Evolutionary conservation across 2,888 invertebrate species (phyloP), one percentile per base, ranked within the genome.

Genomic region (Andrena dorsata): DNA sequence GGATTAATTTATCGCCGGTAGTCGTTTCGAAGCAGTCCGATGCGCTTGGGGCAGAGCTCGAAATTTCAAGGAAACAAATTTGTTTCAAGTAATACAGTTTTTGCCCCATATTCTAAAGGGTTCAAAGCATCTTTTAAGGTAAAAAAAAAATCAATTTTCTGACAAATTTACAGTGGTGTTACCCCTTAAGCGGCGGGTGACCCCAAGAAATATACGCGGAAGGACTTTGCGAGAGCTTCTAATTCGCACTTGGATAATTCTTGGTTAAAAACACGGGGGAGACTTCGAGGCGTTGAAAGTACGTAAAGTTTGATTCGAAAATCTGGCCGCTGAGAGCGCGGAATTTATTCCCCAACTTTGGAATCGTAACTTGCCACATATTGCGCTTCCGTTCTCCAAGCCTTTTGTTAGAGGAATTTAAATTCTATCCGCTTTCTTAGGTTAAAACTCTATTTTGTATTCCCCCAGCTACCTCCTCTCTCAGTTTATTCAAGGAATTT

Each of bases 401-500:
- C 20, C 64, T 35, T 56, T 71, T 63, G 61, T 77, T 51, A 74
- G 71, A 13, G 66, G 41, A 71, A 83, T 87, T 86, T 77, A 85
- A 79, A 87, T 80, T 86, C 68, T 47, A 86, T 73, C 77, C 68
- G 76, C 75, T 76, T 80, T 73, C 85, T 75, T 78, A 47, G 73
- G 72, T 74, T 74, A 73, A 87, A 85, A 66, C 78, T 77, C 82
- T 73, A 77, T 84, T 77, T 73, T 73, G 85, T 85, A 76, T 84
- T 80, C 82, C 63, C 32, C 13, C 35, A 16, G 41, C 41, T 0
- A 16, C 13, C 41, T 41, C 41, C 0, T 28, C 72, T 8, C 6
- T 28, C 47, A 69, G 82, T 87, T 87, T 64, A 75, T 75, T 68
- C 79, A 60, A 63, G 65, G 80, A 77, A 82, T 85, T 76, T 61